Base-by-base conservation (phyloP, 2,113 vertebrate species). In the Pteruthius melanotis region DNA sequence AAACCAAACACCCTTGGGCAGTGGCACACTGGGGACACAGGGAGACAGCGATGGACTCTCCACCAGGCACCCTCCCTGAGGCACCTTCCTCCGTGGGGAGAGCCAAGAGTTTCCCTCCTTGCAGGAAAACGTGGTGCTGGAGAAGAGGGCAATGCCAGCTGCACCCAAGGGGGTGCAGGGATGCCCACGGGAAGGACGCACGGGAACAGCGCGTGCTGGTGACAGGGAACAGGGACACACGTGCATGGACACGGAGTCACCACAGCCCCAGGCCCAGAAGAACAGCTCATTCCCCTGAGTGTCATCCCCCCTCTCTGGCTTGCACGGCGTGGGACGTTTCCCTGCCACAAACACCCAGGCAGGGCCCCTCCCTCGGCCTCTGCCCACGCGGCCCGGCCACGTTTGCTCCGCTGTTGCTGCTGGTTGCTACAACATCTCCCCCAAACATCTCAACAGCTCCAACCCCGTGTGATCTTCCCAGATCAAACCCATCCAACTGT, bases 391-490 rank as follows among this genome's bases (percentile, higher is more conserved):
- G 7, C 42, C 11, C 2, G 7, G 87, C 71, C 91, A 42, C 17
- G 68, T 68, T 44, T 63, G 82, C 87, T 78, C 78, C 19, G 45
- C 94, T 85, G 93, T 54, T 76, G 68, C 94, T 66, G 84, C 79
- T 76, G 75, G 96, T 97, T 97, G 95, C 96, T 96, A 96, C 96
- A 97, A 95, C 96, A 97, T 57, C 79, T 85, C 63, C 63, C 49
- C 77, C 52, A 95, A 66, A 95, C 93, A 95, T 95, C 93, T 70
- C 95, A 61, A 54, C 87, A 63, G 82, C 85, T 94, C 87, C 4
- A 14, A 83, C 80, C 63, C 70, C 16, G 18, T 19, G 19, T 90
- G 74, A 89, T 93, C 87, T 90, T 93, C 91, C 89, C 84, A 49
- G 19, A 66, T 11, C 21, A 1, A 88, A 90, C 15, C 66, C 83